These are phyloP conservation scores for Colistium nudipinnis DNA, from an alignment of 2,113 vertebrate species.

Conservation along the genomic window DNA sequence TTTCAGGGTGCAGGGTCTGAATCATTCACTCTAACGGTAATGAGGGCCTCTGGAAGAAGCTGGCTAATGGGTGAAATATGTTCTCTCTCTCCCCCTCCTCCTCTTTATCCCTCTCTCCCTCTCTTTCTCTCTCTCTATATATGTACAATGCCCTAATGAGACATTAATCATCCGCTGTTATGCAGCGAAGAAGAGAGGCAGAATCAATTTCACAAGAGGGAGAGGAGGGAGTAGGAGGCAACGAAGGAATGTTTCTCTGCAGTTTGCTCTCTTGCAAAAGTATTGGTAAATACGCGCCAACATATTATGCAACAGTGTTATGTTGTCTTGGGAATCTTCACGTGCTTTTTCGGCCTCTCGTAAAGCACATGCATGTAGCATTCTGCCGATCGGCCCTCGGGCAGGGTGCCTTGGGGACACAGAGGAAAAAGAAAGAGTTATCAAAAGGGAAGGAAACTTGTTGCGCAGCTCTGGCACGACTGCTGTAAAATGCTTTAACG, in stretches of 20 bases:
- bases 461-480: constrained; percentile 46
- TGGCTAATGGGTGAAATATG: constrained; percentile 19
- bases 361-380: not conserved
- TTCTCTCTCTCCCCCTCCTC: not conserved
- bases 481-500: constrained; percentile 59
- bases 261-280: constrained; percentile 31
- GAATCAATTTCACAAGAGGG: constrained; percentile 53
- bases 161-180: constrained; percentile 56
- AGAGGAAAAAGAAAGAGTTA: constrained; percentile 18
- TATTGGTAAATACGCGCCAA: not conserved
- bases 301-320: too few relatives aligned
- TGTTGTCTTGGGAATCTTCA: not conserved
- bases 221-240: constrained; percentile 50
- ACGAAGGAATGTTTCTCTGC: constrained; percentile 51
- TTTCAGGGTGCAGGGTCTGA: constrained; percentile 36
- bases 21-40: constrained; percentile 38
- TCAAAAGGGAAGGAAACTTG: constrained; percentile 52
- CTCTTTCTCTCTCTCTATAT: constrained; percentile 3
- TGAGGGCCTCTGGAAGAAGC: constrained; percentile 28
- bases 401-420: not conserved
- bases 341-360: not conserved
- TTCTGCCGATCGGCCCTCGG: constrained; percentile 4
- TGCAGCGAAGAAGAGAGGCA: constrained; percentile 27
- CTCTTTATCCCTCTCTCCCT: not conserved
- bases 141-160: constrained; percentile 33